Base-by-base conservation (phyloP, 37 sponge, comb jelly and placozoan species). In the Geodia barretti region DNA sequence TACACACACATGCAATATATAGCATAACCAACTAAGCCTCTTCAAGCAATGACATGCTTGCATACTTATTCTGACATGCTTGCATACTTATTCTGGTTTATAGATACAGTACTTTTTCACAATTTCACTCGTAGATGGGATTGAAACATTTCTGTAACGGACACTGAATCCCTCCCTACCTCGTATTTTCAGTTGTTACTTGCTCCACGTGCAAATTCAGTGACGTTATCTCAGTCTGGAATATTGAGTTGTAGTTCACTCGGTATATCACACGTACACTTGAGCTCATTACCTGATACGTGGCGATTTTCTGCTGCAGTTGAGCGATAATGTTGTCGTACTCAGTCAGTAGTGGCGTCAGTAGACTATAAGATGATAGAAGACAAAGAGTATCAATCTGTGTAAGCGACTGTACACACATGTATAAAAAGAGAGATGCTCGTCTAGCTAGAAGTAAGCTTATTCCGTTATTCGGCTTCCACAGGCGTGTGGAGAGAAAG, bases 261-360 rank as follows among this genome's bases (percentile, higher is more conserved):
- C n/a, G n/a, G n/a, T n/a, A n/a, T n/a, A n/a, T n/a, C n/a, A n/a
- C n/a, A n/a, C 40, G 4, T 21, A 62, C 30, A 41, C 0, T 39
- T 0, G 32, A 24, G 60, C 28, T 42, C 21, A 19, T 24, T 64
- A 92, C 93, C 89, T 93, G 75, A 70, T 83, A 86, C 2, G 64
- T 4, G 19, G 62, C 30, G 4, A 89, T 58, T 47, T 93, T 83
- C 43, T 87, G 71, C 9, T 60, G 83, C 31, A 78, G 81, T 31
- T 94, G 77, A 7, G 40, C 5, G 0, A 94, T 90, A 4, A 75
- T 65, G 3, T 60, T 28, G 43, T 94, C 94, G 79, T 94, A 94
- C 84, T 90, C 94, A 7, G 72, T 25, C 35, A 94, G 54, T 5
- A 94, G 76, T 32, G 94, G 94, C 11, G 77, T 35, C 42, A 93